Base-by-base conservation (phyloP, 2,113 vertebrate species). In the Seriola rivoliana region DNA sequence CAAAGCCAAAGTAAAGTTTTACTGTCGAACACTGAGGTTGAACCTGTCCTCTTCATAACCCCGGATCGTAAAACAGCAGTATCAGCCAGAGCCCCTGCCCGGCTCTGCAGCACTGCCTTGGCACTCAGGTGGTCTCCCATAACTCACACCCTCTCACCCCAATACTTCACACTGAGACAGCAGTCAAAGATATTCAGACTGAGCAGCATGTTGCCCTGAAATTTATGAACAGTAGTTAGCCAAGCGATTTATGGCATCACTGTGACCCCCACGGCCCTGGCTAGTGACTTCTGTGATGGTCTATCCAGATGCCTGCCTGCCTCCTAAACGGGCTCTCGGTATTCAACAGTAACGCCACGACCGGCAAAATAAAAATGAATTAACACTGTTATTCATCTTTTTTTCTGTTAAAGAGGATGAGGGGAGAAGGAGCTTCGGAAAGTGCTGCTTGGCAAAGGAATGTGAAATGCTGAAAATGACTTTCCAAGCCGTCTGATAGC, bases 161-260 rank as follows among this genome's bases (percentile, higher is more conserved):
- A 6, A 73, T 48, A 60, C 70, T 79, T 87, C 87, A 87, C 82
- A 85, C 90, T 59, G 85, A 81, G 81, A 80, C 77, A 71, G 52
- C 80, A 66, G 81, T 82, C 89, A 75, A 46, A 87, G 58, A 60
- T 71, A 82, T 86, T 78, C 77, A 77, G 78, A 70, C 85, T 2
- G 66, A 92, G 82, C 85, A 86, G 85, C 85, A 67, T 58, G 82
- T 81, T 68, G 75, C 76, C 75, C 29, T 52, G 40, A 87, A 81
- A 90, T 90, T 90, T 91, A 93, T 87, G 91, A 81, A 86, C 75
- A 78, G 91, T 82, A 87, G 90, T 93, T 93, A 92, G 54, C 70
- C 69, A 54, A 34, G 54, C 69, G 60, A 91, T 91, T 92, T 88
- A 91, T 40, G 55, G 81, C 78, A 83, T 90, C 75, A 8, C 67